Evolutionary conservation across 2,113 vertebrate species (phyloP).

Genomic region (Solea solea): DNA sequence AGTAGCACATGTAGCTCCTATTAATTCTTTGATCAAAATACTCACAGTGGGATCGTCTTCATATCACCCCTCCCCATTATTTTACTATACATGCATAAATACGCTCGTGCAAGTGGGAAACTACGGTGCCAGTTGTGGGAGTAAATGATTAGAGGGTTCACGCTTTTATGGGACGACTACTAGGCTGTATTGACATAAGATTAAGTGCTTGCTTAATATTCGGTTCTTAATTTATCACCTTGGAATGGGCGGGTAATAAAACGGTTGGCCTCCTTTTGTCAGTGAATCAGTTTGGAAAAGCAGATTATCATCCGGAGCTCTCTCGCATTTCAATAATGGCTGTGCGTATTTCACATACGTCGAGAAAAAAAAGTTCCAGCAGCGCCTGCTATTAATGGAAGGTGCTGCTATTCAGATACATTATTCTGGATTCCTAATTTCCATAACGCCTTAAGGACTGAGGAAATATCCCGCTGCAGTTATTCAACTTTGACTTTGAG

Average conservation of each 20-base stretch:
- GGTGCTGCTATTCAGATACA: conserved; percentile 5
- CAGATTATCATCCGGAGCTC: background rate
- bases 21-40: background rate
- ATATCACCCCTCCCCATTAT: background rate
- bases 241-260: background rate
- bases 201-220: background rate
- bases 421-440: conserved; percentile 18
- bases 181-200: background rate
- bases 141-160: background rate
- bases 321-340: background rate
- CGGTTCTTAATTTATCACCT: background rate
- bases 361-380: background rate
- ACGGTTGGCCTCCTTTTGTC: background rate
- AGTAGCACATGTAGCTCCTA: background rate
- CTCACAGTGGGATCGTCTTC: background rate
- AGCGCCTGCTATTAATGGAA: conserved; percentile 10
- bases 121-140: background rate
- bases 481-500: conserved; percentile 48
- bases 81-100: too few species aligned
- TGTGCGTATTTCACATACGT: background rate
- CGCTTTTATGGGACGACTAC: background rate
- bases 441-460: conserved; percentile 19
- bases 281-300: background rate
- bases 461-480: conserved; percentile 38
- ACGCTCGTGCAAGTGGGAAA: too few species aligned